Percentiles rank a stretch among this genome's conserved stretches.
phyloP scores from a whole-genome alignment of 2,113 vertebrate genomes.

The Myiagra hebetior region DNA sequence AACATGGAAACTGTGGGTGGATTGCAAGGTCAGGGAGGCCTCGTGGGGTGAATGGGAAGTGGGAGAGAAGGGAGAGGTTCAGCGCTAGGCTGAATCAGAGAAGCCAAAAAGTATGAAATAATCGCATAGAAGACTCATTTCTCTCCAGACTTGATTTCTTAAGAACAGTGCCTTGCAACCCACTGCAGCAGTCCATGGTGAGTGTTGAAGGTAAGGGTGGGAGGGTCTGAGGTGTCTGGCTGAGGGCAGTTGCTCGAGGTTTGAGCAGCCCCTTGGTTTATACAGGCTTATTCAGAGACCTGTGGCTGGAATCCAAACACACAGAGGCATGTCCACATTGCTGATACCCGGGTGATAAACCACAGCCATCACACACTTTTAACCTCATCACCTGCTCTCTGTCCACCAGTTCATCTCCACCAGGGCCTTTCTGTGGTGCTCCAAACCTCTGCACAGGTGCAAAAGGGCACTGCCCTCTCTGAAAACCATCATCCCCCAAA shows the following conservation, averaged over 20 bases:
- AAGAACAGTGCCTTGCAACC: background rate
- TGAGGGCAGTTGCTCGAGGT: background rate
- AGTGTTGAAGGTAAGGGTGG: background rate
- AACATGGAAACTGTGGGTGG: constrained; percentile 30
- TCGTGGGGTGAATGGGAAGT: constrained; percentile 1
- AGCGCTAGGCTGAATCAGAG: background rate
- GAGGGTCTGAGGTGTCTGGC: background rate
- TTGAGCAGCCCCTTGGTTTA: background rate
- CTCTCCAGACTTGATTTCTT: background rate
- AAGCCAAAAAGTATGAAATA: background rate
- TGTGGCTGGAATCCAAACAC: background rate
- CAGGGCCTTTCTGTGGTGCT: background rate
- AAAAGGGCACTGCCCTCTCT: background rate
- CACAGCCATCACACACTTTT: background rate
- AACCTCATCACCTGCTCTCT: background rate
- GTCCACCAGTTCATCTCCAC: background rate
- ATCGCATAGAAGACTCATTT: background rate
- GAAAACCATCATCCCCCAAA: background rate
- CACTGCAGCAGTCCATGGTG: background rate
- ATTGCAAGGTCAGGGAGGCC: background rate
- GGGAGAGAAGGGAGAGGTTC: constrained; percentile 31
- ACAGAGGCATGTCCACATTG: background rate
- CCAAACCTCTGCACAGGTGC: background rate
- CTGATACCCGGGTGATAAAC: background rate
- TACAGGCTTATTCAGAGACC: accelerated